These are phyloP conservation scores for Rhodeus uyekii DNA, from an alignment of 2,797 vertebrate genomes.

Conservation along the genomic window DNA sequence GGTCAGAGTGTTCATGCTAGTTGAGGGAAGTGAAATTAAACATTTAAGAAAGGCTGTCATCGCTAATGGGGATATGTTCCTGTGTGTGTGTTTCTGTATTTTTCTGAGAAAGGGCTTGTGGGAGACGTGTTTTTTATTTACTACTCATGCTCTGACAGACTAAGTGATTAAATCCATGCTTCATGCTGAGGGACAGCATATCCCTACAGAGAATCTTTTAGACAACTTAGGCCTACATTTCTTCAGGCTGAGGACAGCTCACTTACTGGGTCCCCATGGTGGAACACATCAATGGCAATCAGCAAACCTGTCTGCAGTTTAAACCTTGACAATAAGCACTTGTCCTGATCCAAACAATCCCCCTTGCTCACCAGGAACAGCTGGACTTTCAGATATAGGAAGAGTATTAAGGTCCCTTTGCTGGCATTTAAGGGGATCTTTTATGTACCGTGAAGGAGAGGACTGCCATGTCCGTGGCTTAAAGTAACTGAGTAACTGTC, in stretches of 20 bases:
- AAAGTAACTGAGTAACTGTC: not conserved
- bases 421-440: not conserved
- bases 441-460: not conserved
- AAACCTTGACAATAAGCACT: slow-evolving; percentile 24
- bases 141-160: slow-evolving; percentile 43
- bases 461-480: not conserved
- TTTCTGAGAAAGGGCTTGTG: slow-evolving; percentile 18
- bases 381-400: slow-evolving; percentile 28
- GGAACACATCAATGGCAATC: slow-evolving; percentile 30
- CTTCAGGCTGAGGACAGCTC: slow-evolving; percentile 28
- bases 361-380: not conserved
- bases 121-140: slow-evolving; percentile 43
- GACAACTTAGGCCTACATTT: slow-evolving; percentile 24
- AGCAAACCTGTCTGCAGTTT: slow-evolving; percentile 30
- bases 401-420: slow-evolving; percentile 16
- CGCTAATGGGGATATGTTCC: slow-evolving; percentile 51
- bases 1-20: slow-evolving; percentile 52
- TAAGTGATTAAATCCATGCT: slow-evolving; percentile 51
- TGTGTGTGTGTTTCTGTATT: not conserved
- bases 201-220: slow-evolving; percentile 26
- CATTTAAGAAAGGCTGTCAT: slow-evolving; percentile 52
- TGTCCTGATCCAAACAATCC: slow-evolving; percentile 16
- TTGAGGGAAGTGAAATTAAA: slow-evolving; percentile 41
- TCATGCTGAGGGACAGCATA: slow-evolving; percentile 36
- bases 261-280: slow-evolving; percentile 13